Evolutionary conservation across 2,888 invertebrate species (phyloP), one percentile per base, ranked within the genome.

Genomic region (Scaptomyza caliginosa): DNA sequence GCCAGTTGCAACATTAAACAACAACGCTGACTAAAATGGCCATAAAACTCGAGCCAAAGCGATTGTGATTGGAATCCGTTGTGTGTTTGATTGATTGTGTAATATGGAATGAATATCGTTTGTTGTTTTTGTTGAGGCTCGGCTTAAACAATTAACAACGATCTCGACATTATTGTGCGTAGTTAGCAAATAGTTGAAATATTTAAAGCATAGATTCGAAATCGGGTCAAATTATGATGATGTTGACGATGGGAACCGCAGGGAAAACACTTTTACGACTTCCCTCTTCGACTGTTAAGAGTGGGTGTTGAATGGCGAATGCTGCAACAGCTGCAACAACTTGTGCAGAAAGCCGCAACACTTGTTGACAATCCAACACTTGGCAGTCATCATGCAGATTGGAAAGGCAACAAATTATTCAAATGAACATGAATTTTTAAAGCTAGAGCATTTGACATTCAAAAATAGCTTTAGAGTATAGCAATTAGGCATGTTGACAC

Each of bases 1-100:
- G 86, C 79, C 88, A 76, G 69, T 74, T 82, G 85, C 87, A 63
- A 71, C 84, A 86, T 74, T 85, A 75, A 58, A 55, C 34, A 32
- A 17, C 42, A 49, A 38, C 67, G 46, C 51, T 50, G 59, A 70
- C 77, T 65, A 64, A 77, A 71, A 77, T 78, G 77, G 77, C 77
- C 58, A 82, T 74, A 67, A 77, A 62, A 60, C 38, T 58, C 46
- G 34, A 63, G 60, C 67, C 62, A 54, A 16, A 54, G 67, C 49
- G 66, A 13, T 50, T 55, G 63, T 55, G 54, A 60, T 55, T 54
- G 71, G 10, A 43, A 55, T 59, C 5, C 5, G 6, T 13, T 13
- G 32, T 60, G 74, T 42, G 24, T 46, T 42, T 16, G 6, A 11
- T 4, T 19, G 57, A 77, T 81, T 81, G 71, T 84, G 82, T 67